A percentile compares a stretch with the other conserved stretches of the same genome.
phyloP scores from a whole-genome alignment of 2,113 vertebrate species.

The Tetrax tetrax region DNA sequence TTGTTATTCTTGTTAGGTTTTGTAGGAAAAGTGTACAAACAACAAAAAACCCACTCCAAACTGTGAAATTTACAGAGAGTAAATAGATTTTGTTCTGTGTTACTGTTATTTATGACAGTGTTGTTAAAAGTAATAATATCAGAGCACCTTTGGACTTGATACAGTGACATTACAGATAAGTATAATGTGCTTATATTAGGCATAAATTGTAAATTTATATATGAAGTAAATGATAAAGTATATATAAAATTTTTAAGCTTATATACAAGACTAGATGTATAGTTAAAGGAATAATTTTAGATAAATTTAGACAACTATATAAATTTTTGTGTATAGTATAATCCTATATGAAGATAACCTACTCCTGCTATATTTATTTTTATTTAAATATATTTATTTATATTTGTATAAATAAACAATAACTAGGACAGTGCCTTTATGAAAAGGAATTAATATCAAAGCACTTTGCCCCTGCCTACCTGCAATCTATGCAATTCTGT shows the following conservation, averaged over 20 bases:
- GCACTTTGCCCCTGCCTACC: not conserved
- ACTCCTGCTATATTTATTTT: not conserved
- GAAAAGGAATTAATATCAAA: not conserved
- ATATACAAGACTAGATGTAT: not conserved
- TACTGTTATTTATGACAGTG: not conserved
- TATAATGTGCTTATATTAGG: not conserved
- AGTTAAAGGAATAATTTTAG: not conserved
- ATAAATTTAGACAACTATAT: not conserved
- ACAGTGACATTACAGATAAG: not conserved
- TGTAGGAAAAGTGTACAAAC: not conserved
- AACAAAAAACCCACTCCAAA: not conserved
- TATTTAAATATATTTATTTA: not conserved
- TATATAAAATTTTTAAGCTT: not conserved
- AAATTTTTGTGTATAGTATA: not conserved
- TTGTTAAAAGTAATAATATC: not conserved
- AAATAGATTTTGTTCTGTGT: not conserved
- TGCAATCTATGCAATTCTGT: not conserved
- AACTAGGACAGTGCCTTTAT: not conserved
- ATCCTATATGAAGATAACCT: not conserved
- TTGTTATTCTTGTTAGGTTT: not conserved
- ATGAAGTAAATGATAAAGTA: not conserved
- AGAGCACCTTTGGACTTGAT: conserved; percentile 16
- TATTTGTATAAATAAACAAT: not conserved
- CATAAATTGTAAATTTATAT: not conserved
- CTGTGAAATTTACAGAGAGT: not conserved